A percentile compares a stretch with the other conserved stretches of the same genome.
Conservation (phyloP, 2,888 invertebrate species). For the Temnothorax rugatulus region DNA sequence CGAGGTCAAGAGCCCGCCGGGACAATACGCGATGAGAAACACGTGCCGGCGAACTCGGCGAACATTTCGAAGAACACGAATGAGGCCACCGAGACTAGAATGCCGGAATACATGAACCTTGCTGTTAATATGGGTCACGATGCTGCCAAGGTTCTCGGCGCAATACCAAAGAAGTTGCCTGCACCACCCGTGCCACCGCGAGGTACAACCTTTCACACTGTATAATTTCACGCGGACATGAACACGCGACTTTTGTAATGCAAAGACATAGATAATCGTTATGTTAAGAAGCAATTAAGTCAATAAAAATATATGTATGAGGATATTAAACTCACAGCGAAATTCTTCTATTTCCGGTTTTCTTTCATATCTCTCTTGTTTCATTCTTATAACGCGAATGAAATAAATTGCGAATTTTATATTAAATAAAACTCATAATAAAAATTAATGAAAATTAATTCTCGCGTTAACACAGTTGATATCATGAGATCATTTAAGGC, state of each 20-base stretch:
- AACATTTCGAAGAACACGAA: slow-evolving; percentile 56
- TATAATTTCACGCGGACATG: slow-evolving; percentile 10
- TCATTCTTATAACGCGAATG: background rate
- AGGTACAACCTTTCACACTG: slow-evolving; percentile 63
- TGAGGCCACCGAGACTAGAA: slow-evolving; percentile 71
- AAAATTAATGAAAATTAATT: background rate
- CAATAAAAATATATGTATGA: slow-evolving; percentile 6
- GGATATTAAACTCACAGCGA: background rate
- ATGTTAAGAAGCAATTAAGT: background rate
- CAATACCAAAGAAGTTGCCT: slow-evolving; percentile 76
- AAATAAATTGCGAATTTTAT: background rate
- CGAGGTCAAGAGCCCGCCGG: slow-evolving; percentile 49
- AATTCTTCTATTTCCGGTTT: background rate
- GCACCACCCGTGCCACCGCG: slow-evolving; percentile 83
- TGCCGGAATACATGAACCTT: slow-evolving; percentile 83
- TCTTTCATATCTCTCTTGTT: background rate
- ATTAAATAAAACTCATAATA: slow-evolving; percentile 7
- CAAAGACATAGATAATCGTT: background rate
- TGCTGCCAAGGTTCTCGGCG: slow-evolving; percentile 71
- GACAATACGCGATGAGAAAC: slow-evolving; percentile 53
- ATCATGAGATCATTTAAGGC: background rate
- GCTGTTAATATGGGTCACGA: slow-evolving; percentile 58
- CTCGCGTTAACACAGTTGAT: background rate
- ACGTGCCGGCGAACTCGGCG: slow-evolving; percentile 65
- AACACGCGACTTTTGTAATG: background rate